Evolutionary conservation across 2,888 invertebrate genomes (phyloP).

Genomic region (Agrotis clavis): DNA sequence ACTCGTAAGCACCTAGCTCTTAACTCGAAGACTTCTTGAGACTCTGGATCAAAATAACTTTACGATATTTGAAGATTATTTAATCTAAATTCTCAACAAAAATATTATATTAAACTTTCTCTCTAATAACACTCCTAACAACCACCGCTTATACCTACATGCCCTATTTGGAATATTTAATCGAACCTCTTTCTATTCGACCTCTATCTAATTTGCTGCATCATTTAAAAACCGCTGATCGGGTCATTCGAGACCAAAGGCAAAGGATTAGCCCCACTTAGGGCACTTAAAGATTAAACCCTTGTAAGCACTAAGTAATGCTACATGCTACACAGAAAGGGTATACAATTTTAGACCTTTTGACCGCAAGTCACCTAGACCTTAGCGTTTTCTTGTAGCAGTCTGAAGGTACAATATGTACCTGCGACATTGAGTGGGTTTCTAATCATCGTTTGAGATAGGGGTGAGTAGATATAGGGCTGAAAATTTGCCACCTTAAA

Average conservation of each 20-base stretch:
- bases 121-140: neutral
- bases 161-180: conserved; percentile 29
- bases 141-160: neutral
- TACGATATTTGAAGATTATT: neutral
- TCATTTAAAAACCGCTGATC: conserved; percentile 64
- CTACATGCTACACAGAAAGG: conserved; percentile 40
- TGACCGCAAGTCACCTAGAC: conserved; percentile 44
- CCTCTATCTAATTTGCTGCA: conserved; percentile 52
- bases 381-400: conserved; percentile 23
- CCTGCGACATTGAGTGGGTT: conserved; percentile 21
- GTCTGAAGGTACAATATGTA: conserved; percentile 11
- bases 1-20: neutral
- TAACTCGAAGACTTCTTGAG: neutral
- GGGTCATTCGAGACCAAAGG: conserved; percentile 50
- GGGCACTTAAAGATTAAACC: conserved; percentile 55
- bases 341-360: conserved; percentile 36
- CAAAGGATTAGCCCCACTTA: conserved; percentile 53
- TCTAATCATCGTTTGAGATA: conserved; percentile 13
- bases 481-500: neutral
- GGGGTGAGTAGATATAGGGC: neutral
- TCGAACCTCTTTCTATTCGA: conserved; percentile 32
- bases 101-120: neutral
- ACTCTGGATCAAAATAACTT: neutral
- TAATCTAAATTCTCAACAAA: neutral
- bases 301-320: conserved; percentile 59